A percentile compares a stretch with the other conserved stretches of the same genome.
These are phyloP conservation scores for Agrochola lychnidis DNA, from an alignment of 2,888 invertebrate species.

Conservation along the genomic window DNA sequence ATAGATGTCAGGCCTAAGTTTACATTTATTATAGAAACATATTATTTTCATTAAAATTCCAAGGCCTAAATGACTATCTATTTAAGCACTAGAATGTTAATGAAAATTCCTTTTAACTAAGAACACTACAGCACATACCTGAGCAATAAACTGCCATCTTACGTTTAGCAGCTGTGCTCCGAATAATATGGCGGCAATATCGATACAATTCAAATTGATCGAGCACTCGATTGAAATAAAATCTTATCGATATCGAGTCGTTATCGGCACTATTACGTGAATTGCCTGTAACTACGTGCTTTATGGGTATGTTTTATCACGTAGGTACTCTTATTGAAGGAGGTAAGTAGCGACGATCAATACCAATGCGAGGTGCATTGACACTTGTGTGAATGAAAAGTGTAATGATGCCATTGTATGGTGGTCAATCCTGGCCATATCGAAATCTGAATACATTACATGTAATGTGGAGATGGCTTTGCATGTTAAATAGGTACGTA, in stretches of 20 bases:
- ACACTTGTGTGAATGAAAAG: constrained; percentile 23
- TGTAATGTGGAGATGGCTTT: background rate
- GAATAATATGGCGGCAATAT: constrained; percentile 32
- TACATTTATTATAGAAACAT: background rate
- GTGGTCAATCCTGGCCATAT: background rate
- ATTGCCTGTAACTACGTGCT: constrained; percentile 28
- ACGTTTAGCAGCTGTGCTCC: constrained; percentile 3
- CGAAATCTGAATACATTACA: background rate
- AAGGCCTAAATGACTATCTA: background rate
- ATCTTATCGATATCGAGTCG: constrained; percentile 42
- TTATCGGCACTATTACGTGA: constrained; percentile 40
- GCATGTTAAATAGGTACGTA: background rate
- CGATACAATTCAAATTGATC: constrained; percentile 31
- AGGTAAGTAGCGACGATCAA: constrained; percentile 46
- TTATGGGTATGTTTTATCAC: constrained; percentile 43
- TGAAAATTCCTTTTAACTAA: background rate
- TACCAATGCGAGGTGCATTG: constrained; percentile 45
- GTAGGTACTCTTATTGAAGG: constrained; percentile 33
- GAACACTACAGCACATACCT: background rate
- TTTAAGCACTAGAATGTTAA: constrained; percentile 10
- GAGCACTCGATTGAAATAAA: constrained; percentile 37
- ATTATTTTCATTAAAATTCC: background rate
- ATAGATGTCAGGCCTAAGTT: background rate
- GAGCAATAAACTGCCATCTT: constrained; percentile 9
- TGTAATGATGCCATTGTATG: background rate